Base-by-base conservation (phyloP, 1,140 invertebrate genomes). In the Apis dorsata region DNA sequence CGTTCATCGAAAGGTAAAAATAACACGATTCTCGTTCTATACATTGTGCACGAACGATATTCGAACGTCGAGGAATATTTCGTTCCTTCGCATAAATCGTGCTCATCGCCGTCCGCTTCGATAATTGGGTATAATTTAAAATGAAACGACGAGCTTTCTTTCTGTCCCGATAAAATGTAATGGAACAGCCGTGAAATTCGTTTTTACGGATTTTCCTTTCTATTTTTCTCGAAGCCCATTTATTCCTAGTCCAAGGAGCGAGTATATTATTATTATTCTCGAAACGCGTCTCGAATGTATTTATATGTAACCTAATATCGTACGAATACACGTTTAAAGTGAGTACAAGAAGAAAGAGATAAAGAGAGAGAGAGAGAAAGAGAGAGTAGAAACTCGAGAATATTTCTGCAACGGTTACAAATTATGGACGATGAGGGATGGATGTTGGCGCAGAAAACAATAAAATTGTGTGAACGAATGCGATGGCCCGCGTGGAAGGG, bases 181-280 rank as follows among this genome's bases (percentile, higher is more conserved):
- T 53, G 49, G 65, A 85, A 70, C 53, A 79, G 44, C 63, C 84
- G 79, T 79, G 65, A 86, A 86, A 86, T 86, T 74, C 82, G 65
- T 51, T 62, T 85, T 78, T 49, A 10, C 15, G 28, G 59, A 28
- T n/a, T 13, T 59, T 17, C 19, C 28, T n/a, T 66, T 55, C 44
- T n/a, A 73, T 21, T 44, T 44, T 44, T 44, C 34, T 44, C 34
- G 34, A 44, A 44, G 34, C 34, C 7, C 7, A n/a, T 69, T 51
- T 53, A 60, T 60, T 66, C 19, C 28, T 44, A 63, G 8, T 62
- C 10, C 51, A 15, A 69, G 28, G 17, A 78, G 60, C 5, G 2
- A 1, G 57, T 21, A n/a, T n/a, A n/a, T n/a, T n/a, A n/a, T n/a
- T n/a, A n/a, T 65, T 44, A n/a, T 13, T 7, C 3, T 11, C 24